Percentiles rank a stretch among this genome's conserved stretches.
Evolutionary conservation across 2,888 invertebrate genomes (phyloP).

Genomic region (Caenorhabditis sp.): DNA sequence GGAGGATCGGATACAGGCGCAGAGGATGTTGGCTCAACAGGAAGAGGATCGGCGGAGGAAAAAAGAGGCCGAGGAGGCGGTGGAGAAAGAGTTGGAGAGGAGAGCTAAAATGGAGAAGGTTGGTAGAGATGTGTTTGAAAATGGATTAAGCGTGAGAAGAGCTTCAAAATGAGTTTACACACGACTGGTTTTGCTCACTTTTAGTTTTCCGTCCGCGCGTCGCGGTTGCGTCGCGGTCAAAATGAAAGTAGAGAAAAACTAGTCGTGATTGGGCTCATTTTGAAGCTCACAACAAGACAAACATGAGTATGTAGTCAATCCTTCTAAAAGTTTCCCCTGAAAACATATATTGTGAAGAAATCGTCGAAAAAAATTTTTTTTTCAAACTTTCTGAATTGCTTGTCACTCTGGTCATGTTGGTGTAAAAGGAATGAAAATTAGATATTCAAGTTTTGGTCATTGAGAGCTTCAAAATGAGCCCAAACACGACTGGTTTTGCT

Average conservation of each 20-base stretch:
- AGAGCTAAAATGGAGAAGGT: conserved; percentile 43
- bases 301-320: too few relatives aligned
- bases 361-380: too few relatives aligned
- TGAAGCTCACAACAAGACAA: background rate
- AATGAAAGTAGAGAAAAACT: background rate
- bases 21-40: background rate
- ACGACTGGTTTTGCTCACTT: background rate
- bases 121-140: background rate
- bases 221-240: background rate
- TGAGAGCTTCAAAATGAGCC: background rate
- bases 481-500: background rate
- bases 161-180: background rate
- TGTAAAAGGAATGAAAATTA: background rate
- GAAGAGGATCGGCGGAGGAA: conserved; percentile 37
- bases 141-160: background rate
- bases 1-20: conserved; percentile 31
- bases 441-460: background rate
- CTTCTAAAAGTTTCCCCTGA: too few relatives aligned
- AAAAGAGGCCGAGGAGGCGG: conserved; percentile 32
- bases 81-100: conserved; percentile 40
- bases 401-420: too few relatives aligned
- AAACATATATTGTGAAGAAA: too few relatives aligned
- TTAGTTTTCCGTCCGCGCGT: too few relatives aligned
- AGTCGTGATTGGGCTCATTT: background rate
- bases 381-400: too few relatives aligned